These are phyloP conservation scores for Hydraecia micacea DNA, from an alignment of 2,888 invertebrate genomes.

Conservation along the genomic window DNA sequence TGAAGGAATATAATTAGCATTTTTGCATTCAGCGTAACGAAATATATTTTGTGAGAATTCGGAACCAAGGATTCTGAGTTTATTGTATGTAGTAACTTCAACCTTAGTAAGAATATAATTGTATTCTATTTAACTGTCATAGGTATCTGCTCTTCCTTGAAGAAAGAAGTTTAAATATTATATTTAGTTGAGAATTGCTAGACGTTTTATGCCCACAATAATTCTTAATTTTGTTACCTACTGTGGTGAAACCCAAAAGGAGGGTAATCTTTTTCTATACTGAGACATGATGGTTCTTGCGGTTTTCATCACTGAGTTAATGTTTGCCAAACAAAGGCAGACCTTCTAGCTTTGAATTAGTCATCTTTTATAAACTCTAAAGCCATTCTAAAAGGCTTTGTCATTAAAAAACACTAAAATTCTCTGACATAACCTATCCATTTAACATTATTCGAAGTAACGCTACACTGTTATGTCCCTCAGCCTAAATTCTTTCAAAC, in stretches of 20 bases:
- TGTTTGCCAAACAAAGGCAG: not conserved
- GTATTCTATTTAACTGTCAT: not conserved
- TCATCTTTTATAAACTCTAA: not conserved
- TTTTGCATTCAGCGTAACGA: conserved; percentile 31
- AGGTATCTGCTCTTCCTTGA: not conserved
- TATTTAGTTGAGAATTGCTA: not conserved
- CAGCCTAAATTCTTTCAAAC: not conserved
- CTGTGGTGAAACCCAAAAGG: not conserved
- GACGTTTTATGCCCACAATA: too few species aligned
- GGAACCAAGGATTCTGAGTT: conserved; percentile 26
- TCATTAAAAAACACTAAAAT: not conserved
- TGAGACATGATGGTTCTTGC: not conserved
- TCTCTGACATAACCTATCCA: not conserved
- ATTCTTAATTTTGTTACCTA: not conserved
- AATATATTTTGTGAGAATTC: conserved; percentile 37
- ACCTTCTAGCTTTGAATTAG: not conserved
- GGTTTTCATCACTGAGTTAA: not conserved
- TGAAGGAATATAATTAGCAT: conserved; percentile 41
- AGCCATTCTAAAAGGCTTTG: not conserved
- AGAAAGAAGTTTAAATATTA: not conserved
- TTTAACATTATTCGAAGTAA: not conserved
- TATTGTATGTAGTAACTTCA: conserved; percentile 18
- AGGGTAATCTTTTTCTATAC: not conserved
- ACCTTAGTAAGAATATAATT: not conserved
- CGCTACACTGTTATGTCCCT: not conserved